Evolutionary conservation across 2,888 invertebrate genomes (phyloP).

Genomic region (Eumerus sabulonum): DNA sequence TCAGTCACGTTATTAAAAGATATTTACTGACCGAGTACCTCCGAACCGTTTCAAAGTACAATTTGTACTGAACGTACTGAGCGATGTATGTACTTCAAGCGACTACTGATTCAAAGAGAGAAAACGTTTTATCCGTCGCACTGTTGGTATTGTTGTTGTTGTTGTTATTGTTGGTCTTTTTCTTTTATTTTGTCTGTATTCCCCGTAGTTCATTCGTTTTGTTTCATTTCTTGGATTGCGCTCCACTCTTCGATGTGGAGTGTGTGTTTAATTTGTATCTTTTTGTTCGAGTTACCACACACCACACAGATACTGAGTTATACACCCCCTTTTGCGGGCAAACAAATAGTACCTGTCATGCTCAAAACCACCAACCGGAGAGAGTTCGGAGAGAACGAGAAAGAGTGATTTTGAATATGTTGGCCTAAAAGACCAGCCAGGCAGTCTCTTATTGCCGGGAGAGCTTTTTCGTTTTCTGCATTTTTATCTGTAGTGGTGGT

Average conservation of each 20-base stretch:
- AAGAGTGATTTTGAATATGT: too few relatives aligned
- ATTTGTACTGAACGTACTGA: constrained; percentile 73
- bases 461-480: constrained; percentile 35
- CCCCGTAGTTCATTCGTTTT: constrained; percentile 12
- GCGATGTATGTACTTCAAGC: constrained; percentile 52
- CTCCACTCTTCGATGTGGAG: constrained; percentile 33
- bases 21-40: constrained; percentile 67
- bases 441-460: constrained; percentile 7
- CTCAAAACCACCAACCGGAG: constrained; percentile 23
- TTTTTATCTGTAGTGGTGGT: constrained; percentile 27
- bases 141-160: constrained; percentile 2
- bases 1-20: too few relatives aligned
- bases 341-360: constrained; percentile 57
- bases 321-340: constrained; percentile 56
- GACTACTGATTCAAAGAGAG: constrained; percentile 36
- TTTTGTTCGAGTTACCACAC: constrained; percentile 15
- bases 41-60: constrained; percentile 75
- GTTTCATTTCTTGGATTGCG: constrained; percentile 39
- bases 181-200: constrained; percentile 5
- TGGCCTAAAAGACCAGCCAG: too few relatives aligned
- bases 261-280: constrained; percentile 38
- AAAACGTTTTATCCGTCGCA: constrained; percentile 1
- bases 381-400: not conserved
- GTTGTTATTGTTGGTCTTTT: constrained; percentile 8
- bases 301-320: constrained; percentile 30